phyloP scores from a whole-genome alignment of 2,113 vertebrate genomes.

The Corapipo altera region DNA sequence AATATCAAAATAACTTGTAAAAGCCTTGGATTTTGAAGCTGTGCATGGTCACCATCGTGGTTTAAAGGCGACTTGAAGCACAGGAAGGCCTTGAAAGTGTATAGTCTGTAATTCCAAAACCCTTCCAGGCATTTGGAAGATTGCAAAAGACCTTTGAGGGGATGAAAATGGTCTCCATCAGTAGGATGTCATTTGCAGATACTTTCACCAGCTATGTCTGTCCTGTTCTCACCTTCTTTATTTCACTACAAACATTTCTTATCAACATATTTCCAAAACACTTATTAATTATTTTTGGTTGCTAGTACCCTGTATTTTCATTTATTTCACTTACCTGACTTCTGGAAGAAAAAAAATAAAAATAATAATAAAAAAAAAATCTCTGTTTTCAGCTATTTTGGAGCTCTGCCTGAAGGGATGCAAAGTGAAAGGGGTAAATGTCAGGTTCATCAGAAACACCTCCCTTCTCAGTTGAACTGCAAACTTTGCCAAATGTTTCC shows the following conservation, averaged over 20 bases:
- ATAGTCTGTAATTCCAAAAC: not conserved
- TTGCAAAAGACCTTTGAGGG: not conserved
- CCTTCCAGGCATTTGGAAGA: not conserved
- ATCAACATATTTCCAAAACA: not conserved
- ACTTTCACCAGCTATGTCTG: not conserved
- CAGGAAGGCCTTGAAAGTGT: not conserved
- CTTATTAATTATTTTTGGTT: not conserved
- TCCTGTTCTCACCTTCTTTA: not conserved
- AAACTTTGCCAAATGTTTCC: not conserved
- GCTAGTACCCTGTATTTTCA: not conserved
- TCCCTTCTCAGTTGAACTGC: not conserved
- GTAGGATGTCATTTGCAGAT: not conserved
- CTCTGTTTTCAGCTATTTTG: not conserved
- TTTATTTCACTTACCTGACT: not conserved
- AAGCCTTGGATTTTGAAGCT: not conserved
- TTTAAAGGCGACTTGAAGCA: not conserved
- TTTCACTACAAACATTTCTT: not conserved
- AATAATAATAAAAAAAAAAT: not conserved
- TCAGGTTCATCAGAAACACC: slow-evolving; percentile 17
- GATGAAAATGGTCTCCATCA: not conserved
- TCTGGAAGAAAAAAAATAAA: not conserved
- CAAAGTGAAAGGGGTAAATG: not conserved
- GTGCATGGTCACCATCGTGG: not conserved
- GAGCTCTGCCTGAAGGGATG: not conserved
- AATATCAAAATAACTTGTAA: not conserved